Percentiles rank a stretch among this genome's conserved stretches.
These are phyloP conservation scores for Hypomecis atomaria DNA, from an alignment of 2,888 invertebrate species.

Conservation along the genomic window DNA sequence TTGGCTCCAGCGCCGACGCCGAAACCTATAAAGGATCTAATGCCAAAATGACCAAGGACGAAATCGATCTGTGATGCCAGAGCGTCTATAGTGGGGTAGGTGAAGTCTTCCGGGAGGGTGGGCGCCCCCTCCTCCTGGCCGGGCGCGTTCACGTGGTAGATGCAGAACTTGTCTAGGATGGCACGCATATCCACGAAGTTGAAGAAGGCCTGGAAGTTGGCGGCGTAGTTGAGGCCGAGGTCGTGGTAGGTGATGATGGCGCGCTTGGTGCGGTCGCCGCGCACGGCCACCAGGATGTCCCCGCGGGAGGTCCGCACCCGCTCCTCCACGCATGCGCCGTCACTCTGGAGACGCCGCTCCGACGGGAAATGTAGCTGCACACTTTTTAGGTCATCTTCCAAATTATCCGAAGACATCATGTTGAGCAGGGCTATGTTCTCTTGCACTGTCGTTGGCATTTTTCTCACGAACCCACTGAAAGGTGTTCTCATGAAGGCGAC, in stretches of 20 bases:
- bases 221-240: slow-evolving; percentile 98
- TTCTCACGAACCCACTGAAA: slow-evolving; percentile 49
- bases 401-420: slow-evolving; percentile 88
- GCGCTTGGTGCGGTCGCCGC: slow-evolving; percentile 95
- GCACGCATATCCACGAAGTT: slow-evolving; percentile 96
- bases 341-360: slow-evolving; percentile 84
- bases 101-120: slow-evolving; percentile 93
- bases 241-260: slow-evolving; percentile 99
- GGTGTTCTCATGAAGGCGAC: slow-evolving; percentile 50
- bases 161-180: slow-evolving; percentile 96
- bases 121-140: slow-evolving; percentile 98
- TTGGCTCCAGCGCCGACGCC: slow-evolving; percentile 99
- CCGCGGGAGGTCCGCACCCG: slow-evolving; percentile 97
- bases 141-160: slow-evolving; percentile 99
- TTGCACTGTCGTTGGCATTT: slow-evolving; percentile 76
- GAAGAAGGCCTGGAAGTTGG: slow-evolving; percentile 97
- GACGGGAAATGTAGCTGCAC: slow-evolving; percentile 95
- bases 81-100: slow-evolving; percentile 98
- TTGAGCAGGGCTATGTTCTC: slow-evolving; percentile 86
- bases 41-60: slow-evolving; percentile 95
- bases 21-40: slow-evolving; percentile 97
- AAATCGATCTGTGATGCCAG: slow-evolving; percentile 95
- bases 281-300: slow-evolving; percentile 95
- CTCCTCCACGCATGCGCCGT: slow-evolving; percentile 85
- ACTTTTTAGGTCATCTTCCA: slow-evolving; percentile 96